phyloP scores from a whole-genome alignment of 1,140 invertebrate species.

The Drosophila kurseongensis region DNA sequence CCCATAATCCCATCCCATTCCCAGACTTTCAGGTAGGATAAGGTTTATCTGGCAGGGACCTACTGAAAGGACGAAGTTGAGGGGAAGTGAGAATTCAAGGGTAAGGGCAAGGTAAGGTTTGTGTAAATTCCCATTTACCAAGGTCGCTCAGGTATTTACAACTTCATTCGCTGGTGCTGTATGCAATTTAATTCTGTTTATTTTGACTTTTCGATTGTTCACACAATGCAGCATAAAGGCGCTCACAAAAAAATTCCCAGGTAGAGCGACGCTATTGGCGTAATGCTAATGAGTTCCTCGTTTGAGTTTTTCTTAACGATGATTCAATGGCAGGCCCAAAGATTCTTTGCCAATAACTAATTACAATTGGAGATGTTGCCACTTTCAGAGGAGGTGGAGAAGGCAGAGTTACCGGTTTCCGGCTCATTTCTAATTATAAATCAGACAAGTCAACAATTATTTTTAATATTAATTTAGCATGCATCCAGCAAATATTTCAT shows the following conservation, averaged over 20 bases:
- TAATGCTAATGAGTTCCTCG: constrained; percentile 76
- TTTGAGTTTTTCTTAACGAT: constrained; percentile 59
- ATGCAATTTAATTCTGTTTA: constrained; percentile 75
- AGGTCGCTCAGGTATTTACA: constrained; percentile 65
- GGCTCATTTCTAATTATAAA: constrained; percentile 78
- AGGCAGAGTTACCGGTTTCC: constrained; percentile 63
- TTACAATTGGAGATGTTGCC: constrained; percentile 60
- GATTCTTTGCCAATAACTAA: constrained; percentile 55
- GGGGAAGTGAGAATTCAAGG: constrained; percentile 32
- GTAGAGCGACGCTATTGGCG: constrained; percentile 30
- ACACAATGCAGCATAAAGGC: constrained; percentile 52
- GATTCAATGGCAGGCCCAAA: constrained; percentile 50
- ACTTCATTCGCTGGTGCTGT: constrained; percentile 57
- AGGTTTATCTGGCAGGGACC: constrained; percentile 2
- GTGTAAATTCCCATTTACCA: constrained; percentile 47
- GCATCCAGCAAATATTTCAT: constrained; percentile 52
- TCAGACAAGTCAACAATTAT: constrained; percentile 62
- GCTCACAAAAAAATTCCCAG: constrained; percentile 30
- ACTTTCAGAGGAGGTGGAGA: background rate
- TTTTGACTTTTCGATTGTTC: constrained; percentile 80
- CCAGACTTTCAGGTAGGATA: constrained; percentile 31
- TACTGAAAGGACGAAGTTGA: constrained; percentile 10
- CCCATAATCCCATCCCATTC: constrained; percentile 10
- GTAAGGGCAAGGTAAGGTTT: constrained; percentile 15
- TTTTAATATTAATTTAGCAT: constrained; percentile 73